These are phyloP conservation scores for Hirudinaria manillensis DNA, from an alignment of 2,888 invertebrate species.

Conservation along the genomic window DNA sequence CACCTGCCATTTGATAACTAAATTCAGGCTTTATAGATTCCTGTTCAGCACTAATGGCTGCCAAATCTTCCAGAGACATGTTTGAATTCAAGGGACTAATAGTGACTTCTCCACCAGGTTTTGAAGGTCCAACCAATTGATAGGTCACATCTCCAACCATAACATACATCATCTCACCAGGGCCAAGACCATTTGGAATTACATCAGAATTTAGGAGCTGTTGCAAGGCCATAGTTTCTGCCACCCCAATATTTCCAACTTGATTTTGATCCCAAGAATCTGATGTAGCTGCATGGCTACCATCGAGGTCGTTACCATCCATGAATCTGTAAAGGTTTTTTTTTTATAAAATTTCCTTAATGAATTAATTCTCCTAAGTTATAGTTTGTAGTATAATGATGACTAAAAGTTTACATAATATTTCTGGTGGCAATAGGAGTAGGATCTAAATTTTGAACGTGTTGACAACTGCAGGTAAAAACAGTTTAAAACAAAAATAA, in stretches of 20 bases:
- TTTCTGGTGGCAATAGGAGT: too few species aligned
- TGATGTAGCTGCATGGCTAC: too few species aligned
- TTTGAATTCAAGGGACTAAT: conserved; percentile 15
- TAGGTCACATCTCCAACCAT: conserved; percentile 30
- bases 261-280: neutral
- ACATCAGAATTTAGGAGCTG: conserved; percentile 22
- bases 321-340: too few species aligned
- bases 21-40: conserved; percentile 17
- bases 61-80: conserved; percentile 32
- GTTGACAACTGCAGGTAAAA: too few species aligned
- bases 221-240: conserved; percentile 25
- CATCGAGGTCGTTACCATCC: too few species aligned
- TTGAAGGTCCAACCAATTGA: conserved; percentile 30
- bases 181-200: conserved; percentile 24
- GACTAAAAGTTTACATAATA: too few species aligned
- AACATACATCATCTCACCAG: conserved; percentile 32
- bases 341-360: too few species aligned
- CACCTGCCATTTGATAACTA: conserved; percentile 5
- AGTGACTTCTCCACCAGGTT: conserved; percentile 27
- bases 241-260: neutral
- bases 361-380: too few species aligned
- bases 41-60: conserved; percentile 32
- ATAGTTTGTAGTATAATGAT: too few species aligned
- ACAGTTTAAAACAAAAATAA: too few species aligned
- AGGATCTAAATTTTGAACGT: too few species aligned